Conservation (phyloP, 2,888 invertebrate species). For the Cinara cedri region DNA sequence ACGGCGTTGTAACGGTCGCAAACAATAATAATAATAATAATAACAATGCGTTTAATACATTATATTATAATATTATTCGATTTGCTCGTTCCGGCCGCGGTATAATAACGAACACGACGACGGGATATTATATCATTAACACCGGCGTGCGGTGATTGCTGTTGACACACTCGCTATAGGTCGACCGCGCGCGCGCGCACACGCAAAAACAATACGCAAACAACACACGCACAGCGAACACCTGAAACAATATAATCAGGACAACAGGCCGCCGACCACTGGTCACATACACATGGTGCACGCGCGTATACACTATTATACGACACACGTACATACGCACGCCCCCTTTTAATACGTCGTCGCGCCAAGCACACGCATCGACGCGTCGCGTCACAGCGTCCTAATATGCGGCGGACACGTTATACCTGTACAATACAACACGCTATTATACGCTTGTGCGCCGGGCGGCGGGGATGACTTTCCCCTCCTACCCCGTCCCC, state of each 20-base stretch:
- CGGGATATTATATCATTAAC: not conserved
- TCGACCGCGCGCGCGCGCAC: not conserved
- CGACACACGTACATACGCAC: not conserved
- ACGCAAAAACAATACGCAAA: not conserved
- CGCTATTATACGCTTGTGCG: not conserved
- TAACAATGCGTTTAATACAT: too few relatives aligned
- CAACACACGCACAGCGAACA: not conserved
- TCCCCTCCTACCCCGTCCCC: not conserved
- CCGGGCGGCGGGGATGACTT: not conserved
- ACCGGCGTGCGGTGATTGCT: constrained; percentile 59
- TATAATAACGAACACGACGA: not conserved
- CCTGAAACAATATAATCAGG: constrained; percentile 40
- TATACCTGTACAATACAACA: too few relatives aligned
- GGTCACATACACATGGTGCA: constrained; percentile 17
- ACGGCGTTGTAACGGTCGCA: not conserved
- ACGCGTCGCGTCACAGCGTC: too few relatives aligned
- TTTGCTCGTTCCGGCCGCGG: not conserved
- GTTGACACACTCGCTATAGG: constrained; percentile 5
- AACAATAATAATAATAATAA: too few relatives aligned
- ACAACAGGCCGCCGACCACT: constrained; percentile 49
- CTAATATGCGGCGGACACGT: not conserved
- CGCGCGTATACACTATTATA: not conserved
- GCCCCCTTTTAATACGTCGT: not conserved
- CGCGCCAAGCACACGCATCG: not conserved
- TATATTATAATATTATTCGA: not conserved